Evolutionary conservation across 1,140 invertebrate genomes (phyloP), one percentile per base, ranked within the genome.

Genomic region (Lepidurus arcticus): DNA sequence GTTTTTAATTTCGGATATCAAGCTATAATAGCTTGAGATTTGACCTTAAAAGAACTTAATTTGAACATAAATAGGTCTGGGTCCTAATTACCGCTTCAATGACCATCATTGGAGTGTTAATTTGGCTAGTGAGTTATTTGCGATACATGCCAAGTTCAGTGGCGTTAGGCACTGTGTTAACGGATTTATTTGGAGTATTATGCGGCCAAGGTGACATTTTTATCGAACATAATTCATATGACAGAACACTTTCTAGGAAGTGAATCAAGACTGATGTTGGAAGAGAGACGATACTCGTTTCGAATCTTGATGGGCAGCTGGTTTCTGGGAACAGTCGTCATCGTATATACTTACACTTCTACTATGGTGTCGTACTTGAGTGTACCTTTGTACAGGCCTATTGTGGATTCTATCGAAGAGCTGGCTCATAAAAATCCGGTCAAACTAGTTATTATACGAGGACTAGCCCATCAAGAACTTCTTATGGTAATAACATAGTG

Each of bases 281-380:
- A 9, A 65, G 53, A 13, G 21, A 21, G 53, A 65, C 16, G 21
- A 21, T 7, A 21, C n/a, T 65, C 53, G 16, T 13, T 5, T 7
- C 53, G 13, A 21, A n/a, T 78, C 8, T 9, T 73, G 8, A 73
- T 44, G 21, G 77, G 65, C 1, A 13, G 44, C 53, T 78, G 77
- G 77, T 78, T 53, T 8, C 34, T 78, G 34, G 73, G 13, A 16
- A 73, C 26, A 11, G 77, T 78, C 1, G 43, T 73, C 65, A 42
- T 78, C 42, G 34, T 73, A n/a, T 43, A 78, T 8, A 42, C 73
- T 0, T 78, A 78, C 65, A 44, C 34, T 10, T 42, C 53, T 26
- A 78, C 65, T 8, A 45, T 78, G 65, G 44, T 73, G 24, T 43
- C 77, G 26, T 78, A 44, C 26, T 44, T 78, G 26, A 73, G 53